Evolutionary conservation across 2,113 vertebrate genomes (phyloP).

Genomic region (Mungos mungo): DNA sequence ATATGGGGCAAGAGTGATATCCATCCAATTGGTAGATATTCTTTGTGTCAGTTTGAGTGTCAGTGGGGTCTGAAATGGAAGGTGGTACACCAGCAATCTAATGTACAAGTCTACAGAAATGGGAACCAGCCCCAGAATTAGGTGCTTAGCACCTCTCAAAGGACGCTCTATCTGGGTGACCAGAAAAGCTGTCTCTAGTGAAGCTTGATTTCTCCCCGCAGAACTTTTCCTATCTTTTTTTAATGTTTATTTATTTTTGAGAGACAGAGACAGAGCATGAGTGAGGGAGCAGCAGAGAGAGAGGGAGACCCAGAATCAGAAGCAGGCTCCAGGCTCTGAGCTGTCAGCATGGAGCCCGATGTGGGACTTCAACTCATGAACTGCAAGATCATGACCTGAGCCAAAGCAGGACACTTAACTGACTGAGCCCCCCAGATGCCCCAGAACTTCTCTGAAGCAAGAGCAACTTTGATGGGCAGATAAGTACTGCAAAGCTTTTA

Average conservation of each 20-base stretch:
- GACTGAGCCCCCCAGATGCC: too few relatives aligned
- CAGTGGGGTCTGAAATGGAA: not conserved
- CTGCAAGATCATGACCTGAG: too few relatives aligned
- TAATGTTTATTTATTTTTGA: too few relatives aligned
- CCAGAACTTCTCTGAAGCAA: not conserved
- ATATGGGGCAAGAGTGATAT: not conserved
- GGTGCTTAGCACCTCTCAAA: not conserved
- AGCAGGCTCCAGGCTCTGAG: too few relatives aligned
- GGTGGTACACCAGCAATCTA: accelerated
- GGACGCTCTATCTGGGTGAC: not conserved
- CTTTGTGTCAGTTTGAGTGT: not conserved
- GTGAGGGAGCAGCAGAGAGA: too few relatives aligned
- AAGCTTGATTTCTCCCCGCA: not conserved
- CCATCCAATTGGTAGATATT: not conserved
- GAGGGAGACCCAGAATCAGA: too few relatives aligned
- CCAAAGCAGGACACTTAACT: too few relatives aligned
- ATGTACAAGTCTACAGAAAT: too few relatives aligned
- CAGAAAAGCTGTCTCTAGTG: not conserved
- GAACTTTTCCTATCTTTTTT: not conserved
- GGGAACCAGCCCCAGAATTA: not conserved
- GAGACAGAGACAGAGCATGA: too few relatives aligned
- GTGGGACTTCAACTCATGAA: too few relatives aligned
- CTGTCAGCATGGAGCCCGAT: too few relatives aligned
- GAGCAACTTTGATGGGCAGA: not conserved
- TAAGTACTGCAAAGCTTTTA: not conserved